Conservation (phyloP, 2,113 vertebrate genomes). For the Smithornis capensis region DNA sequence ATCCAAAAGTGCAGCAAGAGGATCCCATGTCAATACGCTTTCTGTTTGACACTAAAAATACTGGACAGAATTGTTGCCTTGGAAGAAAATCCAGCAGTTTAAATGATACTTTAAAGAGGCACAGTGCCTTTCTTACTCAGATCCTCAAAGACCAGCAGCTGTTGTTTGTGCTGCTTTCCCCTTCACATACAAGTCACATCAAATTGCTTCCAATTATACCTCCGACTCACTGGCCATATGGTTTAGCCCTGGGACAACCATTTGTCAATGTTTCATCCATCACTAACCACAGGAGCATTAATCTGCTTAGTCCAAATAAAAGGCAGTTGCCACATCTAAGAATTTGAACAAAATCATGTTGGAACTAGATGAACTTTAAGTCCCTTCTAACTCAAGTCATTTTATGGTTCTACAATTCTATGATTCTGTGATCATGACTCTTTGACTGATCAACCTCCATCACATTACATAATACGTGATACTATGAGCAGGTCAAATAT, state of each 20-base stretch:
- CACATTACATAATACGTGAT: not conserved
- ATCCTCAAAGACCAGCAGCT: not conserved
- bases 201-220: not conserved
- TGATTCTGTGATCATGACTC: not conserved
- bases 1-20: not conserved
- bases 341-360: not conserved
- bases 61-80: not conserved
- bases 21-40: not conserved
- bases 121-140: not conserved
- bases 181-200: not conserved
- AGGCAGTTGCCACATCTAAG: not conserved
- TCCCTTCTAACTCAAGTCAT: not conserved
- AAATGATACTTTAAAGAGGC: not conserved
- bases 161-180: not conserved
- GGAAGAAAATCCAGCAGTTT: not conserved
- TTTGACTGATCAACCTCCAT: not conserved
- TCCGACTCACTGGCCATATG: not conserved
- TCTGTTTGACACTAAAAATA: not conserved
- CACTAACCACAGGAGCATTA: not conserved
- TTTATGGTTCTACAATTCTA: not conserved
- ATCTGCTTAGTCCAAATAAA: not conserved
- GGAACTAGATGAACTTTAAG: not conserved
- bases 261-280: not conserved
- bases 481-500: not conserved
- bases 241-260: not conserved